Evolutionary conservation across 1,140 invertebrate genomes (phyloP).

Genomic region (Brachionus plicatilis): DNA sequence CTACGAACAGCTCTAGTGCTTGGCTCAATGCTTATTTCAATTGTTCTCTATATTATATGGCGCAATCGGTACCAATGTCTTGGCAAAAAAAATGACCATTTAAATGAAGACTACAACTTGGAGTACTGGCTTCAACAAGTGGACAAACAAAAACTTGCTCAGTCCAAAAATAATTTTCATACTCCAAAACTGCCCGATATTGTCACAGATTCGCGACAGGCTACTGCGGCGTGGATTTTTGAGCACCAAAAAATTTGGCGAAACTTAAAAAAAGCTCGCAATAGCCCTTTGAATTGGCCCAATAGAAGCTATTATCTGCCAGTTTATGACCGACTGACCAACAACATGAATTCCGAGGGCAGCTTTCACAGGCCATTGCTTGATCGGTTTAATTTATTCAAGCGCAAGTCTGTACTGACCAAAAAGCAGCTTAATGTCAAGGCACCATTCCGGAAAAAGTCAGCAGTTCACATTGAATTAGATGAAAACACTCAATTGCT

Average conservation of each 20-base stretch:
- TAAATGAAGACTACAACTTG: background rate
- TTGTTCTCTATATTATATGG: background rate
- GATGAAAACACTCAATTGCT: background rate
- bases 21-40: slow-evolving; percentile 12
- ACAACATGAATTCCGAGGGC: background rate
- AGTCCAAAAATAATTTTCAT: background rate
- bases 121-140: slow-evolving; percentile 21
- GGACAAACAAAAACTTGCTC: slow-evolving; percentile 21
- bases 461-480: background rate
- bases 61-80: background rate
- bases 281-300: background rate
- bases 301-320: background rate
- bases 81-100: background rate
- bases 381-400: background rate
- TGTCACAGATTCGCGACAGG: background rate
- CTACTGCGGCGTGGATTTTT: background rate
- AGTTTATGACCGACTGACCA: background rate
- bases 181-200: background rate
- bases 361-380: background rate
- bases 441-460: background rate
- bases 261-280: background rate
- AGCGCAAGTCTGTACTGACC: background rate
- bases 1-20: background rate
- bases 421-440: background rate
- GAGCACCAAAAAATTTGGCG: slow-evolving; percentile 17